A percentile compares a stretch with the other conserved stretches of the same genome.
Evolutionary conservation across 2,888 invertebrate genomes (phyloP).

Genomic region (Polyommatus icarus): DNA sequence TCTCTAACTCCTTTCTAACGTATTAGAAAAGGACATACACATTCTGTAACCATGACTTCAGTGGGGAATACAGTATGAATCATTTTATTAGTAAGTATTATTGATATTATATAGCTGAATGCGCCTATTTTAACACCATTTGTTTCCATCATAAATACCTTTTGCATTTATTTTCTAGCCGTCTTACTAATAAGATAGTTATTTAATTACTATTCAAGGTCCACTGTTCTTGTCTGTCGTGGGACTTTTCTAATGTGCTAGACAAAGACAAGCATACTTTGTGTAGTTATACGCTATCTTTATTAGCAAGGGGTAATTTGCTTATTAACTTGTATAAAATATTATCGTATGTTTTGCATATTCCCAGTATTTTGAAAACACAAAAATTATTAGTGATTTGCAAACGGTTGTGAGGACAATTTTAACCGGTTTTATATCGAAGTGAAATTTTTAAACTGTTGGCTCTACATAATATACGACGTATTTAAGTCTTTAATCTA

Average conservation of each 20-base stretch:
- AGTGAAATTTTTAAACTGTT: constrained; percentile 33
- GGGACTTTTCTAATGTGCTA: too few relatives aligned
- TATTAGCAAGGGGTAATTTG: not conserved
- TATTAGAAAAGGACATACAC: too few relatives aligned
- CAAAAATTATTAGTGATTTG: constrained; percentile 40
- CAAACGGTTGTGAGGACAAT: constrained; percentile 47
- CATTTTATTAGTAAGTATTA: too few relatives aligned
- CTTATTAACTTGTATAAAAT: constrained; percentile 2
- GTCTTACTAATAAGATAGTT: not conserved
- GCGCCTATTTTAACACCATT: not conserved
- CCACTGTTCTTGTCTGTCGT: too few relatives aligned
- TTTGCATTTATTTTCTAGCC: not conserved
- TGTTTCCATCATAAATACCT: not conserved
- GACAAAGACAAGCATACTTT: too few relatives aligned
- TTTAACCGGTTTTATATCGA: constrained; percentile 33
- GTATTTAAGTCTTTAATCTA: not conserved
- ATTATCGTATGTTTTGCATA: not conserved
- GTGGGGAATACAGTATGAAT: not conserved
- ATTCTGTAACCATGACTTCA: too few relatives aligned
- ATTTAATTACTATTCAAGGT: too few relatives aligned
- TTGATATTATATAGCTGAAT: not conserved
- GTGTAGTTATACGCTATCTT: not conserved
- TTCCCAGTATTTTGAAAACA: not conserved
- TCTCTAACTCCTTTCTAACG: too few relatives aligned
- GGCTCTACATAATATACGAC: constrained; percentile 13